Evolutionary conservation across 1,140 invertebrate genomes (phyloP).

Genomic region (Drosophila sp.): DNA sequence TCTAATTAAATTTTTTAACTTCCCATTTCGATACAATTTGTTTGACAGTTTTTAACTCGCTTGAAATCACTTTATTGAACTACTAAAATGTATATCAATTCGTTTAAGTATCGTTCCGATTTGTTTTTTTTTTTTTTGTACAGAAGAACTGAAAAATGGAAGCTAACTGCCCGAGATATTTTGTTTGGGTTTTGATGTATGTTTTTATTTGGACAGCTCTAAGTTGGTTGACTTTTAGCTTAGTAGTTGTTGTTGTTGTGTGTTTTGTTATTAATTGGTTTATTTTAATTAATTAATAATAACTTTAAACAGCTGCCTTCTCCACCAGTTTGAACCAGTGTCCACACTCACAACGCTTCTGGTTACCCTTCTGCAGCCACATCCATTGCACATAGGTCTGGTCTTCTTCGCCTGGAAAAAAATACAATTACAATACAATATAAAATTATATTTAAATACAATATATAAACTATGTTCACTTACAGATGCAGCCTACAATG

Average conservation of each 20-base stretch:
- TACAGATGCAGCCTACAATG: slow-evolving; percentile 97
- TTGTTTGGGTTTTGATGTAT: slow-evolving; percentile 64
- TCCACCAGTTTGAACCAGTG: slow-evolving; percentile 97
- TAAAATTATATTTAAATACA: not conserved
- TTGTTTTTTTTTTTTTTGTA: not conserved
- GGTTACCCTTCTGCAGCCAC: slow-evolving; percentile 94
- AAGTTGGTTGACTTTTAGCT: slow-evolving; percentile 72
- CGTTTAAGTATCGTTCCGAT: not conserved
- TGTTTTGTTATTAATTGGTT: slow-evolving; percentile 77
- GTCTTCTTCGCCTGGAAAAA: slow-evolving; percentile 91
- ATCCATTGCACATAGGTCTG: slow-evolving; percentile 94
- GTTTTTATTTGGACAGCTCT: slow-evolving; percentile 73
- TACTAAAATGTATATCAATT: slow-evolving; percentile 11
- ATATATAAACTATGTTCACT: slow-evolving; percentile 60
- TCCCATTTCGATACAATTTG: not conserved
- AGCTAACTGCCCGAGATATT: slow-evolving; percentile 23
- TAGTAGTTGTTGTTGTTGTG: slow-evolving; percentile 57
- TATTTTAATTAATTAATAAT: slow-evolving; percentile 79
- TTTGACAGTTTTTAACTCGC: not conserved
- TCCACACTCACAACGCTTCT: slow-evolving; percentile 96
- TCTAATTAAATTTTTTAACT: slow-evolving; percentile 7
- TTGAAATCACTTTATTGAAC: slow-evolving; percentile 37
- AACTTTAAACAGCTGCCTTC: slow-evolving; percentile 86
- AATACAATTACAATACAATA: not conserved
- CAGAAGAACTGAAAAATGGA: slow-evolving; percentile 47